These are phyloP conservation scores for Stictonetta naevosa DNA, from an alignment of 2,113 vertebrate species.

Conservation along the genomic window DNA sequence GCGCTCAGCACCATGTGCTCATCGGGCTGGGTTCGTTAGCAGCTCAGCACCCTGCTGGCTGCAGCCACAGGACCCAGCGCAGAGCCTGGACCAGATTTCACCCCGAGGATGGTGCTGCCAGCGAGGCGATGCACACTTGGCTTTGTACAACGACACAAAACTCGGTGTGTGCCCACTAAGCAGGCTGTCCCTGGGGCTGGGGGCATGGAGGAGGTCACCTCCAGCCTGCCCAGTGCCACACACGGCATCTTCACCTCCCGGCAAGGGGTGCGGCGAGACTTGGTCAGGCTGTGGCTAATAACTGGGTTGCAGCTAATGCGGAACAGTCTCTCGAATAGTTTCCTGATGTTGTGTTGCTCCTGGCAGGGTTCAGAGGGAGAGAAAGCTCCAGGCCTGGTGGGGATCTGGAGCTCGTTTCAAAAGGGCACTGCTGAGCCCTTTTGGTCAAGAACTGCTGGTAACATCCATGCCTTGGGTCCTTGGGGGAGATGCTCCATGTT, in stretches of 20 bases:
- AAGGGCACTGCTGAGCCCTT: not conserved
- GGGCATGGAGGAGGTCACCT: not conserved
- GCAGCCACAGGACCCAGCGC: not conserved
- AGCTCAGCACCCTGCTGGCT: not conserved
- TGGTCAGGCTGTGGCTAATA: not conserved
- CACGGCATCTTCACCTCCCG: accelerated
- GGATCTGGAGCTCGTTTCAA: slow-evolving; percentile 13
- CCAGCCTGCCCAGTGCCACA: not conserved
- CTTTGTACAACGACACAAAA: not conserved
- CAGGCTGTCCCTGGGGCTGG: not conserved
- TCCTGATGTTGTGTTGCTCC: slow-evolving; percentile 42
- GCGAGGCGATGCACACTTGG: not conserved
- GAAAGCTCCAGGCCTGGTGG: not conserved
- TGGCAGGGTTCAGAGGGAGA: slow-evolving; percentile 28
- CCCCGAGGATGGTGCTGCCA: not conserved
- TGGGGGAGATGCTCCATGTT: accelerated
- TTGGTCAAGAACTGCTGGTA: not conserved
- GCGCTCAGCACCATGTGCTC: not conserved
- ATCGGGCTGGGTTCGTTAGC: not conserved
- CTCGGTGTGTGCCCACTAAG: not conserved
- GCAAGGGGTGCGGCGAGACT: not conserved
- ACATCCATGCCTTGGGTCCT: not conserved
- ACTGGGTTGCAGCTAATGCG: not conserved
- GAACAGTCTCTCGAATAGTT: slow-evolving; percentile 1
- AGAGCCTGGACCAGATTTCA: slow-evolving; percentile 29